phyloP scores from a whole-genome alignment of 2,888 invertebrate genomes.

The Adineta ricciae region DNA sequence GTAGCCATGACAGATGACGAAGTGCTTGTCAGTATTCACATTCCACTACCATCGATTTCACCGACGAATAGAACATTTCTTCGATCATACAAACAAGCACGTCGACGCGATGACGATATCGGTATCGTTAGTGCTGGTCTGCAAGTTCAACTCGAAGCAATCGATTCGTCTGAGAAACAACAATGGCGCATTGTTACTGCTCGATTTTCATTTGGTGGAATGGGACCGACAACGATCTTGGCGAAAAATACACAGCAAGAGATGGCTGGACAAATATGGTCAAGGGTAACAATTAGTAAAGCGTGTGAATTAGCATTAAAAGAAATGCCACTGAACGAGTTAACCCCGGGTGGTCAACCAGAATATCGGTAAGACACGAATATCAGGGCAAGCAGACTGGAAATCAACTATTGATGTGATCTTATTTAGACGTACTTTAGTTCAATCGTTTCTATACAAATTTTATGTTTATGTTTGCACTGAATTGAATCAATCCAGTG shows the following conservation, averaged over 20 bases:
- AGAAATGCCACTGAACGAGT: slow-evolving; percentile 66
- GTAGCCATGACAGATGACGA: slow-evolving; percentile 64
- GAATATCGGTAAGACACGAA: slow-evolving; percentile 41
- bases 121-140: slow-evolving; percentile 78
- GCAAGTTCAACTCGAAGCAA: slow-evolving; percentile 57
- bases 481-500: background rate
- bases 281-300: slow-evolving; percentile 57
- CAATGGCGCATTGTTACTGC: slow-evolving; percentile 55
- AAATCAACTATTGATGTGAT: slow-evolving; percentile 43
- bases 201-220: slow-evolving; percentile 75
- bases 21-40: slow-evolving; percentile 63
- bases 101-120: slow-evolving; percentile 82
- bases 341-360: slow-evolving; percentile 73
- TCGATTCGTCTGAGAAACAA: background rate
- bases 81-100: slow-evolving; percentile 77
- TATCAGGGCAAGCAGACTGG: too few species aligned
- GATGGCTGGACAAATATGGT: slow-evolving; percentile 57
- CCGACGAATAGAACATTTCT: slow-evolving; percentile 63
- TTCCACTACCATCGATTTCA: slow-evolving; percentile 61
- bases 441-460: slow-evolving; percentile 49
- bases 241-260: slow-evolving; percentile 60
- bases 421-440: background rate
- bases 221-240: slow-evolving; percentile 74
- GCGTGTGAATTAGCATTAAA: slow-evolving; percentile 59
- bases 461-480: slow-evolving; percentile 51